These are phyloP conservation scores for Drusus annulatus DNA, from an alignment of 1,140 invertebrate species.

Conservation along the genomic window DNA sequence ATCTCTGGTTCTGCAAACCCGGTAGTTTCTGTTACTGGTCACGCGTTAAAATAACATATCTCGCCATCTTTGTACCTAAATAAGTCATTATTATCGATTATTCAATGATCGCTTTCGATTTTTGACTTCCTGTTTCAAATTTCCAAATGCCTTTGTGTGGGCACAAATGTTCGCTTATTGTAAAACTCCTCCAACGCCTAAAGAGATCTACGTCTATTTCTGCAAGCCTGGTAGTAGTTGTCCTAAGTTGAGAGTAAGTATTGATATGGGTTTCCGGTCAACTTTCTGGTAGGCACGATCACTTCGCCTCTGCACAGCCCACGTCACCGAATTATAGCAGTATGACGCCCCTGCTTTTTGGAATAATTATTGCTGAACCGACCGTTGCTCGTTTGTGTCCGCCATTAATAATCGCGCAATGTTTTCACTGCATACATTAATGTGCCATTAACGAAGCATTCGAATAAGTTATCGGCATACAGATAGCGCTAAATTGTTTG, in stretches of 20 bases:
- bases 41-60: too few relatives aligned
- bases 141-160: too few relatives aligned
- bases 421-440: not conserved
- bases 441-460: too few relatives aligned
- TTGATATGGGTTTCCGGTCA: slow-evolving; percentile 12
- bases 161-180: too few relatives aligned
- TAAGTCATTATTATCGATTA: too few relatives aligned
- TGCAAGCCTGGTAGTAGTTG: not conserved
- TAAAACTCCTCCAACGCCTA: not conserved
- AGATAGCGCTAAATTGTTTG: too few relatives aligned
- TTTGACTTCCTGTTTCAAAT: too few relatives aligned
- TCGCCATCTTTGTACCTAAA: too few relatives aligned
- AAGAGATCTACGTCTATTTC: not conserved
- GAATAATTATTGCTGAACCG: not conserved
- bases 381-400: not conserved
- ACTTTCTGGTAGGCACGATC: not conserved
- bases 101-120: too few relatives aligned
- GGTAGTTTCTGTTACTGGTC: not conserved
- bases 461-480: too few relatives aligned
- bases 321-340: not conserved
- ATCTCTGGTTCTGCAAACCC: not conserved
- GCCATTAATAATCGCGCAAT: not conserved
- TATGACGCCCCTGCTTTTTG: not conserved
- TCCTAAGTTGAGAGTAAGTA: not conserved
- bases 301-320: not conserved